phyloP scores from a whole-genome alignment of 1,140 invertebrate species.

The Drusus annulatus region DNA sequence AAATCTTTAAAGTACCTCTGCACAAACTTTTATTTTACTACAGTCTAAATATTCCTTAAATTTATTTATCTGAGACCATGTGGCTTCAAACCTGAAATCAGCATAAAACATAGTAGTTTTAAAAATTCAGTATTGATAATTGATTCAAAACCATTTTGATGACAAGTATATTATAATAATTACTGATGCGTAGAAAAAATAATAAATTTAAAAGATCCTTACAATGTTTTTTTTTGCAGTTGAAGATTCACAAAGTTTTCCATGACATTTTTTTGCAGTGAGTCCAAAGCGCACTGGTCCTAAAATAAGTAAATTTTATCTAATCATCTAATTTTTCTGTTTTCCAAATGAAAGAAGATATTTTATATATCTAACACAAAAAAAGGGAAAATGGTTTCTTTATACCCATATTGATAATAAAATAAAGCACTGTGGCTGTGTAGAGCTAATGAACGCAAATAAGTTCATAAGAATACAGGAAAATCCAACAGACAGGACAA shows the following conservation, averaged over 20 bases:
- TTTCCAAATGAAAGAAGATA: neutral
- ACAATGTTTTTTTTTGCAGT: constrained; percentile 11
- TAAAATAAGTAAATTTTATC: constrained; percentile 25
- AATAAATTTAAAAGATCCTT: neutral
- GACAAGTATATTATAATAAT: neutral
- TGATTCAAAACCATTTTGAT: neutral
- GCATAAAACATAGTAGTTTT: constrained; percentile 41
- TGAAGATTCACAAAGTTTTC: neutral
- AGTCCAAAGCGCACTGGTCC: constrained; percentile 59
- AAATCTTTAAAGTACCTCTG: constrained; percentile 48
- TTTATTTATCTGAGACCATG: constrained; percentile 60
- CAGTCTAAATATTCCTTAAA: constrained; percentile 61
- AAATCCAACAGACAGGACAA: no score
- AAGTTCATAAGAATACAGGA: no score
- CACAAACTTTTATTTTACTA: constrained; percentile 35
- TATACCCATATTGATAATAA: neutral
- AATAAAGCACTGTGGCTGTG: neutral
- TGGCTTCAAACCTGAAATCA: constrained; percentile 58
- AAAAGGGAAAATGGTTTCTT: neutral
- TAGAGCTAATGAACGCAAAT: no score
- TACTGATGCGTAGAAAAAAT: no score
- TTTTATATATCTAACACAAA: neutral
- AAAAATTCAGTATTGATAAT: neutral
- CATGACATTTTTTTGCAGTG: constrained; percentile 17
- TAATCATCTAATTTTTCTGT: neutral